These are phyloP conservation scores for Potamilus streckersoni DNA, from an alignment of 1,140 invertebrate genomes.

Conservation along the genomic window DNA sequence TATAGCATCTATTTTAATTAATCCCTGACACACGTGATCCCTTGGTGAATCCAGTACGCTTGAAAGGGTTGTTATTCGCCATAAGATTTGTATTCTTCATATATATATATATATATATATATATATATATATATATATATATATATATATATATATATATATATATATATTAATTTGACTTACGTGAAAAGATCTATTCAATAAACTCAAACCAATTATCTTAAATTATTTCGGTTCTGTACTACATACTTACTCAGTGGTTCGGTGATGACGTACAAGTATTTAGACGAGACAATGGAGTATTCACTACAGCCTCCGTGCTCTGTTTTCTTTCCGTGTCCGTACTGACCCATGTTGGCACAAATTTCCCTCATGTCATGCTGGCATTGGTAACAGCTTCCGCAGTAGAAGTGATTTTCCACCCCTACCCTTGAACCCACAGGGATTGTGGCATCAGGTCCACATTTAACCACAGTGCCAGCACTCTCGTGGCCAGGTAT, in stretches of 20 bases:
- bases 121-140: too few relatives aligned
- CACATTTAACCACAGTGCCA: slow-evolving; percentile 61
- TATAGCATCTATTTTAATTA: too few relatives aligned
- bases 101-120: too few relatives aligned
- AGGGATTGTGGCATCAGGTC: slow-evolving; percentile 46
- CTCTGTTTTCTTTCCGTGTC: slow-evolving; percentile 58
- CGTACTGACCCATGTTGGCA: slow-evolving; percentile 61
- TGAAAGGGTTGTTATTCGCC: too few relatives aligned
- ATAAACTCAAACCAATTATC: too few relatives aligned
- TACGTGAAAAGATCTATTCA: too few relatives aligned
- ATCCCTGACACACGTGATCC: too few relatives aligned
- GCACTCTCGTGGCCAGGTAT: slow-evolving; percentile 62
- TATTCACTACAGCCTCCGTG: slow-evolving; percentile 62
- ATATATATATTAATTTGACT: too few relatives aligned
- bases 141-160: too few relatives aligned
- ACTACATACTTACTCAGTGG: slow-evolving; percentile 42
- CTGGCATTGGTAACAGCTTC: slow-evolving; percentile 56
- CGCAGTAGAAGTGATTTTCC: slow-evolving; percentile 63
- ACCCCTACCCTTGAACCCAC: slow-evolving; percentile 55
- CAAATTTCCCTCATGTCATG: slow-evolving; percentile 57
- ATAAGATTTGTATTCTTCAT: too few relatives aligned
- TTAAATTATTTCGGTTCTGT: too few relatives aligned
- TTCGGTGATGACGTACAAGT: slow-evolving; percentile 48
- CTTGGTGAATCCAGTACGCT: too few relatives aligned
- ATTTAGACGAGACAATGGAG: slow-evolving; percentile 57